These are phyloP conservation scores for Liposcelis brunnea DNA, from an alignment of 2,888 invertebrate species.

Conservation along the genomic window DNA sequence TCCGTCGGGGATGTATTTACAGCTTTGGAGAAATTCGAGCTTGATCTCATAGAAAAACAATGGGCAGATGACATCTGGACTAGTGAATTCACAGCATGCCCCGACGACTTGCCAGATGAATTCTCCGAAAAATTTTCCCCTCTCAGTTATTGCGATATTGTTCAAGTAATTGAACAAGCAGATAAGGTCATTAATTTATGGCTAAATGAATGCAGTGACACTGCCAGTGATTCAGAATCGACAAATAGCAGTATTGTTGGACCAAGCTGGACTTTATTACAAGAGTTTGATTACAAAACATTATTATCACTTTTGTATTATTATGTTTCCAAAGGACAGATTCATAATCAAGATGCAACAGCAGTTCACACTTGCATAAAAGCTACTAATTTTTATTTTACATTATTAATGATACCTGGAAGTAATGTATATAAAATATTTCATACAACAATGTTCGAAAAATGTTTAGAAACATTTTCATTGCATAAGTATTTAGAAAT, in stretches of 20 bases:
- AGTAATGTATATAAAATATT: constrained; percentile 4
- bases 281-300: constrained; percentile 2
- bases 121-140: background rate
- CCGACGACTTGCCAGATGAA: constrained; percentile 4
- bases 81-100: background rate
- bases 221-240: background rate
- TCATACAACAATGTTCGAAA: constrained; percentile 1
- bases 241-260: background rate
- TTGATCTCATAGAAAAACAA: background rate
- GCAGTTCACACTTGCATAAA: background rate
- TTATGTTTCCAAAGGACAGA: background rate
- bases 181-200: background rate
- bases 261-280: background rate
- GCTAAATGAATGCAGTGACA: background rate
- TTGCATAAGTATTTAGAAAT: background rate
- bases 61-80: background rate
- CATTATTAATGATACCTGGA: background rate
- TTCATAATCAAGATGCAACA: background rate
- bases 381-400: constrained; percentile 3
- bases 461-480: constrained; percentile 1
- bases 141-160: background rate
- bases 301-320: background rate
- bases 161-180: background rate
- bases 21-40: constrained; percentile 1
- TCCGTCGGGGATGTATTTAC: background rate